Conservation (phyloP, 2,113 vertebrate genomes). For the Psittacula cyanocephala region DNA sequence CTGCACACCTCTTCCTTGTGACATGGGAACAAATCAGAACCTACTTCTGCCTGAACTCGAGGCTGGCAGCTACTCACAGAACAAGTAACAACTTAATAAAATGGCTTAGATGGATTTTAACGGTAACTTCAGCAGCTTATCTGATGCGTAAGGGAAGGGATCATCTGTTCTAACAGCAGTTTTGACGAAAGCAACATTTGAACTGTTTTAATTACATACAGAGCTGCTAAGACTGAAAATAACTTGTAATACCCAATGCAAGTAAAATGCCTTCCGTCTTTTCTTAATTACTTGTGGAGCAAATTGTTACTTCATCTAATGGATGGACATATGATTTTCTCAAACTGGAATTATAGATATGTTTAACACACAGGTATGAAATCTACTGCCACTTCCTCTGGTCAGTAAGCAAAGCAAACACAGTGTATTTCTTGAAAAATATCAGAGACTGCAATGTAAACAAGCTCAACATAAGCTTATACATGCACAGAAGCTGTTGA, state of each 20-base stretch:
- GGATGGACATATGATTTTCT: background rate
- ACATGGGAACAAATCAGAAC: constrained; percentile 60
- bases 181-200: constrained; percentile 59
- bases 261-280: constrained; percentile 9
- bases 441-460: background rate
- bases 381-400: background rate
- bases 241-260: background rate
- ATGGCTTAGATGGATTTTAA: constrained; percentile 66
- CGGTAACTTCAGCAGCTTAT: constrained; percentile 60
- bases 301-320: constrained; percentile 34
- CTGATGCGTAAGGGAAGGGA: constrained; percentile 46
- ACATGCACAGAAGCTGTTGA: background rate
- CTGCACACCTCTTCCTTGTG: constrained; percentile 52
- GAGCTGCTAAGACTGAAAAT: constrained; percentile 59
- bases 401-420: background rate
- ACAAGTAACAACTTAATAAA: constrained; percentile 63
- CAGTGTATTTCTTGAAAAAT: background rate
- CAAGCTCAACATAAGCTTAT: background rate
- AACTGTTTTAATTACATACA: constrained; percentile 67
- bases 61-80: constrained; percentile 68
- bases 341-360: constrained; percentile 13
- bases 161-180: constrained; percentile 55
- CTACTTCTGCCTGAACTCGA: constrained; percentile 31
- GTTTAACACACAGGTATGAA: background rate
- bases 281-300: constrained; percentile 11